These are phyloP conservation scores for Nymphalis urticae DNA, from an alignment of 2,888 invertebrate species.

Conservation along the genomic window DNA sequence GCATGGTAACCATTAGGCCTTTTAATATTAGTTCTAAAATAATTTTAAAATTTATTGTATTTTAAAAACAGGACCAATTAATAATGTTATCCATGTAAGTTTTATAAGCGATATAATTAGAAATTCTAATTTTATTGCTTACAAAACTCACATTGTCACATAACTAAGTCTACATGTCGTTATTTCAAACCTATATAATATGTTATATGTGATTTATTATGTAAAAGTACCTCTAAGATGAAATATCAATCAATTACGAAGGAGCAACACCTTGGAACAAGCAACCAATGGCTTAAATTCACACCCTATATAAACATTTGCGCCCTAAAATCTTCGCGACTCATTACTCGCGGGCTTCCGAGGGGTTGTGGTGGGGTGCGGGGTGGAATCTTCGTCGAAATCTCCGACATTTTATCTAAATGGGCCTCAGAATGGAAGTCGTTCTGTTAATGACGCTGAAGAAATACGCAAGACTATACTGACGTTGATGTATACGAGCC, in stretches of 20 bases:
- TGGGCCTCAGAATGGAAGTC: conserved; percentile 78
- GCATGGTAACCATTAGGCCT: too few relatives aligned
- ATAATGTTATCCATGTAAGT: background rate
- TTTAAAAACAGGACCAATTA: background rate
- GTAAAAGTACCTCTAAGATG: background rate
- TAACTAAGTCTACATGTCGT: too few relatives aligned
- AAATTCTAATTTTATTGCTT: too few relatives aligned
- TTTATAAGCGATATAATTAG: too few relatives aligned
- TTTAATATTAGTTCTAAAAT: too few relatives aligned
- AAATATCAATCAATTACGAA: conserved; percentile 34
- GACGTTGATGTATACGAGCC: conserved; percentile 55
- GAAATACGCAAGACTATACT: conserved; percentile 71
- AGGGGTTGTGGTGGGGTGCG: conserved; percentile 35
- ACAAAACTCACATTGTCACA: too few relatives aligned
- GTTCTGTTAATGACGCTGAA: conserved; percentile 78
- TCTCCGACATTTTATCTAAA: conserved; percentile 82
- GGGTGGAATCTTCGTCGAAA: conserved; percentile 74
- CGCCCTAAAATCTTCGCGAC: conserved; percentile 80
- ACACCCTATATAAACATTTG: conserved; percentile 79
- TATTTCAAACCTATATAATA: too few relatives aligned
- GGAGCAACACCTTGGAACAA: conserved; percentile 27
- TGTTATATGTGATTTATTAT: background rate
- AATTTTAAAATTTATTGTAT: too few relatives aligned
- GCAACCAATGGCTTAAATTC: conserved; percentile 64
- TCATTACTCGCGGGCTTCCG: conserved; percentile 68